A percentile compares a stretch with the other conserved stretches of the same genome.
Conservation (phyloP, 2,113 vertebrate species). For the Probosciger aterrimus region DNA sequence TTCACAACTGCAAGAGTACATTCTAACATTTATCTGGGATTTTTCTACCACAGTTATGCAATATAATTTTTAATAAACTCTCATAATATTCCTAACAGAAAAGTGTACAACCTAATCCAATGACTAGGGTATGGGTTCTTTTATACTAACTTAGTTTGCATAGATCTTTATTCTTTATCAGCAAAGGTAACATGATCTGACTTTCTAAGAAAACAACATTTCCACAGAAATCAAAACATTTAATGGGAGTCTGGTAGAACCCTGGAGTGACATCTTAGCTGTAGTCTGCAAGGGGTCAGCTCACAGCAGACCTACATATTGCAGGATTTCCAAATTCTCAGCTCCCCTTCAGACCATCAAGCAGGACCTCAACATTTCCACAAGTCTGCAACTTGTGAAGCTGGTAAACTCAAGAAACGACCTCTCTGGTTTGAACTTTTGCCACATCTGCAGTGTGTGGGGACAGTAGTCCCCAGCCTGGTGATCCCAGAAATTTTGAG, state of each 20-base stretch:
- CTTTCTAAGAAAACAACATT: not conserved
- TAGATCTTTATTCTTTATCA: not conserved
- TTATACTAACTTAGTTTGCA: not conserved
- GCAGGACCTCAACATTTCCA: not conserved
- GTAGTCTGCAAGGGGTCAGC: not conserved
- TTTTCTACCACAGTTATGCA: not conserved
- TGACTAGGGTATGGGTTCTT: not conserved
- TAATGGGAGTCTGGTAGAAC: not conserved
- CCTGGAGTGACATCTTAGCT: not conserved
- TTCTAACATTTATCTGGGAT: not conserved
- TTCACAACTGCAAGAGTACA: not conserved
- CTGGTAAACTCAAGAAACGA: not conserved
- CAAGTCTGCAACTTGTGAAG: not conserved
- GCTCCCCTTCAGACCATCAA: not conserved
- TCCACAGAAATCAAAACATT: not conserved
- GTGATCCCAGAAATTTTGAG: not conserved
- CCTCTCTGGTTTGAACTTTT: not conserved
- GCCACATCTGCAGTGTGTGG: no score
- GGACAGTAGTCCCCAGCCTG: not conserved
- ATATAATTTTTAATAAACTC: not conserved
- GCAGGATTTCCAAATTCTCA: not conserved
- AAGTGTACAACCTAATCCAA: not conserved
- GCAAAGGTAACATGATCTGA: not conserved
- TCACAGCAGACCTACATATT: not conserved
- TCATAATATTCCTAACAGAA: not conserved